phyloP scores from a whole-genome alignment of 2,113 vertebrate species.

The Neogale vison region DNA sequence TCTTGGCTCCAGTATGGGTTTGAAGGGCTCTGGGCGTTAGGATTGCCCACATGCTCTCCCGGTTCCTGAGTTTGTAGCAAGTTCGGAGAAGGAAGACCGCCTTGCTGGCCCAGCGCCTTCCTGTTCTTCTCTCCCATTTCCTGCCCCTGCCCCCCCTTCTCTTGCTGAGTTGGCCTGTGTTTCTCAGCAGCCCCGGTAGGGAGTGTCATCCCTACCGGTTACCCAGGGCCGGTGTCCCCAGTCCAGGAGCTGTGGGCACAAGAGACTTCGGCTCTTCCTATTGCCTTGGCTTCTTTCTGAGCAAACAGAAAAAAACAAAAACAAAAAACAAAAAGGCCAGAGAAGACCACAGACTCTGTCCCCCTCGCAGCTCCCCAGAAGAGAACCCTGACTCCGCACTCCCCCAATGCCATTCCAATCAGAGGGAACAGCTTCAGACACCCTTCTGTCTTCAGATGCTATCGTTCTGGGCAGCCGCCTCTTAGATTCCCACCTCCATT shows the following conservation, averaged over 20 bases:
- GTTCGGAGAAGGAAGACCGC: neutral
- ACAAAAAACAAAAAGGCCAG: slow-evolving; percentile 64
- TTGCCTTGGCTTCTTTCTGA: slow-evolving; percentile 63
- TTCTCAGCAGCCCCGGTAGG: slow-evolving; percentile 2
- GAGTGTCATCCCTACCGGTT: neutral
- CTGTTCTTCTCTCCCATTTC: neutral
- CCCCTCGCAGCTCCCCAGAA: neutral
- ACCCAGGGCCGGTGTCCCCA: neutral
- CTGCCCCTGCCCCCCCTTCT: neutral
- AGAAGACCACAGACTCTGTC: slow-evolving; percentile 61
- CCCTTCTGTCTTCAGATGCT: neutral
- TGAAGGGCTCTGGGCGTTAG: neutral
- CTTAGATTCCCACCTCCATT: neutral
- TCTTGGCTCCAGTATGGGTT: neutral
- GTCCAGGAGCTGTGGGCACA: neutral
- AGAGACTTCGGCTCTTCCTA: slow-evolving; percentile 50
- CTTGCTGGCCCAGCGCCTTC: slow-evolving; percentile 26
- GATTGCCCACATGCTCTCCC: neutral
- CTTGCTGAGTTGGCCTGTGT: neutral
- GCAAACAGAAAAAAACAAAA: neutral
- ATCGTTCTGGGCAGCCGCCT: neutral
- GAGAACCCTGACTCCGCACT: neutral
- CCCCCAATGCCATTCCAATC: neutral
- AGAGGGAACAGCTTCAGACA: neutral
- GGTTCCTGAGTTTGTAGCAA: neutral